A percentile compares a stretch with the other conserved stretches of the same genome.
Evolutionary conservation across 2,797 vertebrate genomes (phyloP).

Genomic region (Falco cherrug): DNA sequence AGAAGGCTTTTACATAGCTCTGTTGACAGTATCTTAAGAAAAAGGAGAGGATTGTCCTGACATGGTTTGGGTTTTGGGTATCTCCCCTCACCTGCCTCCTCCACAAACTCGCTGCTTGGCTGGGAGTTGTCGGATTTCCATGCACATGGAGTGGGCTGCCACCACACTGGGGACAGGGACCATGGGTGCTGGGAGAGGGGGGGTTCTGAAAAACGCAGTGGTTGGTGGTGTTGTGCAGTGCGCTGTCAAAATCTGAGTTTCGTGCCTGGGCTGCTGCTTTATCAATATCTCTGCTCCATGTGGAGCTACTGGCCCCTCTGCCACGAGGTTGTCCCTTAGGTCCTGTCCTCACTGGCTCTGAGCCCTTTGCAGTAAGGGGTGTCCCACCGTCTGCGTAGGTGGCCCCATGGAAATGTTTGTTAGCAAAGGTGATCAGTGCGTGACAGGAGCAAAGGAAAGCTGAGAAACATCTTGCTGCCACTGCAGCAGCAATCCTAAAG

Average conservation of each 20-base stretch:
- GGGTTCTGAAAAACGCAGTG: background rate
- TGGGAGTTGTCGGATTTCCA: background rate
- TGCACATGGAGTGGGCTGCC: background rate
- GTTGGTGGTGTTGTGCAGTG: rapidly evolving
- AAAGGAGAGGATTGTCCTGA: background rate
- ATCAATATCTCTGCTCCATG: rapidly evolving
- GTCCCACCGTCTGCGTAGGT: rapidly evolving
- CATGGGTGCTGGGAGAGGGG: background rate
- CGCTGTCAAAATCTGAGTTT: background rate
- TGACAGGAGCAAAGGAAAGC: background rate
- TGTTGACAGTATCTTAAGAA: background rate
- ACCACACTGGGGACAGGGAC: background rate
- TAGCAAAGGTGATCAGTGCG: rapidly evolving
- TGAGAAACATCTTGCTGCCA: background rate
- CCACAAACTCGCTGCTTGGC: rapidly evolving
- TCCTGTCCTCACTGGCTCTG: rapidly evolving
- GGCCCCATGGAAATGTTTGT: background rate
- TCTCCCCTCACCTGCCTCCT: background rate
- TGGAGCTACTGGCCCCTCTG: background rate
- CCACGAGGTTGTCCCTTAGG: background rate
- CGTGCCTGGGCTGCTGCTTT: rapidly evolving
- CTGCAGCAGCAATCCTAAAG: background rate
- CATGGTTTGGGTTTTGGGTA: background rate
- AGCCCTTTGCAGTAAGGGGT: background rate
- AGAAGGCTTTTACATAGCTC: rapidly evolving